These are phyloP conservation scores for Mimas tiliae DNA, from an alignment of 2,888 invertebrate genomes.

Conservation along the genomic window DNA sequence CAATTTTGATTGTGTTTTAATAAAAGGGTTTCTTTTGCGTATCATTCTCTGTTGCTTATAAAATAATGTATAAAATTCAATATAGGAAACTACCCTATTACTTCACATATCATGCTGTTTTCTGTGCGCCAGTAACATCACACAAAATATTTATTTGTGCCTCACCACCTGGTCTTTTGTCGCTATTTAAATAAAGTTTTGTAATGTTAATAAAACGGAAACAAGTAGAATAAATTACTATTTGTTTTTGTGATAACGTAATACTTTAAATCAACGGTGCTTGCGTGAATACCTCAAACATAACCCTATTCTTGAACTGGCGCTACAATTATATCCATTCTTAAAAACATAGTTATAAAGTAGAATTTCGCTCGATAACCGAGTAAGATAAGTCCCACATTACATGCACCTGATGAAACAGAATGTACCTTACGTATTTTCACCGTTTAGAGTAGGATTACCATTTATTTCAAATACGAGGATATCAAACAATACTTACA, in stretches of 20 bases:
- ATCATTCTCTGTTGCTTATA: too few species aligned
- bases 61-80: too few species aligned
- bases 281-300: constrained; percentile 9
- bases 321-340: neutral
- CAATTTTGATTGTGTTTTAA: too few species aligned
- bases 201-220: neutral
- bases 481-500: too few species aligned
- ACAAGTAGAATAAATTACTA: constrained; percentile 7
- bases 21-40: too few species aligned
- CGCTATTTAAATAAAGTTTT: neutral
- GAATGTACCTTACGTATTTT: neutral
- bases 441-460: neutral
- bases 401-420: constrained; percentile 23
- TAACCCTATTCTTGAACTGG: neutral
- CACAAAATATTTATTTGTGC: neutral
- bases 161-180: neutral
- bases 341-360: neutral
- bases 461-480: neutral
- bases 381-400: constrained; percentile 24
- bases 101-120: too few species aligned
- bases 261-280: neutral
- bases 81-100: too few species aligned
- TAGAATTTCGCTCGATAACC: constrained; percentile 2
- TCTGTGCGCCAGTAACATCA: too few species aligned
- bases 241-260: neutral